Conservation (phyloP, 1,140 invertebrate genomes). For the Halesus radiatus region DNA sequence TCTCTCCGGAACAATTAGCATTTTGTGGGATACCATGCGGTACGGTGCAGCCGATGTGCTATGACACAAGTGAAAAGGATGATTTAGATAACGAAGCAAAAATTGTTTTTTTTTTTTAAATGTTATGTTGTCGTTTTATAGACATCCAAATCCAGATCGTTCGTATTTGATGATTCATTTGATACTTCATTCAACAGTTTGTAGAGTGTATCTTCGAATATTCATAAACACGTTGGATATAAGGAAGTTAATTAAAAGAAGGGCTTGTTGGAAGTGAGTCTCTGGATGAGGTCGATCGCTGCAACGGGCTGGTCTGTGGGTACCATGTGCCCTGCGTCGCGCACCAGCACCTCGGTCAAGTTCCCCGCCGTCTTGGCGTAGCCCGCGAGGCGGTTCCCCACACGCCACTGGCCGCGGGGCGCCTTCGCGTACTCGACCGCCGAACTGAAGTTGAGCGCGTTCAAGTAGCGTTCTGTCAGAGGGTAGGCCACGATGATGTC, state of each 20-base stretch:
- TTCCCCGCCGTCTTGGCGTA: constrained; percentile 81
- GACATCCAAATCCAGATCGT: no score
- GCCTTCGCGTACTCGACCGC: constrained; percentile 76
- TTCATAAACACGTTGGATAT: constrained; percentile 58
- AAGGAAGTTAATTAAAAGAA: no score
- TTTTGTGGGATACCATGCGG: no score
- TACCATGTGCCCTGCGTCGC: constrained; percentile 89
- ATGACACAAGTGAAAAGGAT: no score
- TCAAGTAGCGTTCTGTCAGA: constrained; percentile 80
- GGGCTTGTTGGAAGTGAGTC: constrained; percentile 79
- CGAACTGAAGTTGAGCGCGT: constrained; percentile 77
- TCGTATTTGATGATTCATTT: no score
- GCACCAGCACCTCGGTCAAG: constrained; percentile 83
- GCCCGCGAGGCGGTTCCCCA: constrained; percentile 80
- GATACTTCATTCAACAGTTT: no score
- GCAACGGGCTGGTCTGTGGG: constrained; percentile 86
- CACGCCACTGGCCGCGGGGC: constrained; percentile 77
- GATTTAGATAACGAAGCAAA: no score
- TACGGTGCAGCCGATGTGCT: no score
- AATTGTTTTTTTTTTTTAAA: no score
- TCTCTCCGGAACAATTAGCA: no score
- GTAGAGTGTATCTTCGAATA: background rate
- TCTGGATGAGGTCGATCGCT: constrained; percentile 82
- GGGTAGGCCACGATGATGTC: constrained; percentile 91
- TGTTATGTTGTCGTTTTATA: no score